Evolutionary conservation across 2,888 invertebrate genomes (phyloP).

Genomic region (Phyto melanocephala): DNA sequence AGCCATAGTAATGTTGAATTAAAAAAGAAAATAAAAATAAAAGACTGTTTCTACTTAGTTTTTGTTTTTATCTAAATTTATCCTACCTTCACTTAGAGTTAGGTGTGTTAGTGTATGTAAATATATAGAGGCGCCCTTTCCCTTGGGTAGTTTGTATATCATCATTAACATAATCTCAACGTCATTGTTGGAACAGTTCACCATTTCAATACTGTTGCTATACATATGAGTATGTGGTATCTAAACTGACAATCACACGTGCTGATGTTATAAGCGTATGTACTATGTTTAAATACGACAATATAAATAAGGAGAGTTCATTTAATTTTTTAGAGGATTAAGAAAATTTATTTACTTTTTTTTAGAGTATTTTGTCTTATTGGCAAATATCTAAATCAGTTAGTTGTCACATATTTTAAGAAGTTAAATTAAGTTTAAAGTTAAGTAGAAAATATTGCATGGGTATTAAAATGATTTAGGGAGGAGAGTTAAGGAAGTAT

Average conservation of each 20-base stretch:
- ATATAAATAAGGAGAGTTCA: background rate
- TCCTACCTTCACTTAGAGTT: background rate
- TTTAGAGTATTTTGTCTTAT: background rate
- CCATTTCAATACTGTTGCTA: background rate
- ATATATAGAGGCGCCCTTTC: background rate
- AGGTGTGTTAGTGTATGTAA: background rate
- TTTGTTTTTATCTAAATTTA: constrained; percentile 10
- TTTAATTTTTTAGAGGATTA: background rate
- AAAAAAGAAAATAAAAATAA: background rate
- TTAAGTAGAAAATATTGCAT: too few species aligned
- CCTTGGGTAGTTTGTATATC: constrained; percentile 5
- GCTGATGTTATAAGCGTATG: background rate
- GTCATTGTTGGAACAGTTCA: constrained; percentile 9
- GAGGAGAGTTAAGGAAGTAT: too few species aligned
- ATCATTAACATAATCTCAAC: constrained; percentile 35
- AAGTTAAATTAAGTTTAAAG: too few species aligned
- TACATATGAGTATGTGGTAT: background rate
- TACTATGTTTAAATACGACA: background rate
- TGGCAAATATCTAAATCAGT: background rate
- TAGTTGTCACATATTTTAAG: background rate
- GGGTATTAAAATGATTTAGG: too few species aligned
- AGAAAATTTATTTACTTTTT: background rate
- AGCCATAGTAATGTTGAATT: constrained; percentile 8
- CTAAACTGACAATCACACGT: background rate
- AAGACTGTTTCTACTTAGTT: background rate